Evolutionary conservation across 2,888 invertebrate genomes (phyloP).

Genomic region (Dermolepida albohirtum): DNA sequence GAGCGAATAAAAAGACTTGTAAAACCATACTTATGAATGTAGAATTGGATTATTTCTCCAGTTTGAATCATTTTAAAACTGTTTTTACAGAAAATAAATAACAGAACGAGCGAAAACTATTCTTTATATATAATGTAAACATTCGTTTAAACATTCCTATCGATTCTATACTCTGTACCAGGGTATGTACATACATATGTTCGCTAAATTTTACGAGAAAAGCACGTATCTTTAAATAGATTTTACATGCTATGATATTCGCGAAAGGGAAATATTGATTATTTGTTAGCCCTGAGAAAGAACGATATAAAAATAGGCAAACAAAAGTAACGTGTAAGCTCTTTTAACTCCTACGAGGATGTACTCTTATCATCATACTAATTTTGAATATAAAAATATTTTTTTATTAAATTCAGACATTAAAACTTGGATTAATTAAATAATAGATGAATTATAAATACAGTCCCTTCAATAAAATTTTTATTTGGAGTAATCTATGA

Average conservation of each 20-base stretch:
- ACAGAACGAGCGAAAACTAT: not conserved
- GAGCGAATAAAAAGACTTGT: no score
- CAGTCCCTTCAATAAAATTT: no score
- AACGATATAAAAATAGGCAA: conserved; percentile 2
- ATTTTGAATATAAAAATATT: no score
- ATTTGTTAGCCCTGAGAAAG: conserved; percentile 2
- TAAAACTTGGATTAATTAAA: no score
- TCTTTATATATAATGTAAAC: not conserved
- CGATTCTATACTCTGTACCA: not conserved
- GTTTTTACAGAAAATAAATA: no score
- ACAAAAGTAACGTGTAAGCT: not conserved
- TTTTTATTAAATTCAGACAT: no score
- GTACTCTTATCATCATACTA: no score
- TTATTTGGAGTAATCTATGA: no score
- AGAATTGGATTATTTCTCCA: no score
- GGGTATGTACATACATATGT: not conserved
- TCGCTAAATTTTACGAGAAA: conserved; percentile 13
- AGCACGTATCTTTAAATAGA: conserved; percentile 19
- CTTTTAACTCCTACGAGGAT: not conserved
- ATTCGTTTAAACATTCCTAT: not conserved
- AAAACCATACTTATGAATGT: no score
- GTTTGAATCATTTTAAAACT: no score
- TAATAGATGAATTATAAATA: no score
- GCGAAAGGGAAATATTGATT: conserved; percentile 25
- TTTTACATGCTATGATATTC: conserved; percentile 11